Evolutionary conservation across 2,113 vertebrate species (phyloP), one percentile per base, ranked within the genome.

Genomic region (Sinocyclocheilus anophthalmus): DNA sequence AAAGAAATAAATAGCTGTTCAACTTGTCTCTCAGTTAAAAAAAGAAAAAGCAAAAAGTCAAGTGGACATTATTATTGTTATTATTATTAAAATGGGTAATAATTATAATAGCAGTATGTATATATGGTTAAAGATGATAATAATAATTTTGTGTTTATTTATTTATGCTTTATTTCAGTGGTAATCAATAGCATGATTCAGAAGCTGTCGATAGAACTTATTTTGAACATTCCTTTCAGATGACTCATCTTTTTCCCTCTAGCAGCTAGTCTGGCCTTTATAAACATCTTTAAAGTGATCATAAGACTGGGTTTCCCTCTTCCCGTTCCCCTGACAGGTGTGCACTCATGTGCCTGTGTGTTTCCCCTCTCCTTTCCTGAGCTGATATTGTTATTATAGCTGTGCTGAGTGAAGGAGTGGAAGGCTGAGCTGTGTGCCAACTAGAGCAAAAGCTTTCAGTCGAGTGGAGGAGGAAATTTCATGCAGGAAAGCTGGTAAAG

Each of bases 311-410:
- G 61, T 14, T 77, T 85, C 76, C 75, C 76, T 67, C 20, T 79
- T 65, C 42, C 42, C 16, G 30, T 67, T 79, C 59, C 59, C 75
- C 75, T 22, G 76, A 59, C 84, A 85, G 84, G 84, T 78, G 84
- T 79, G 76, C 63, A 67, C 50, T 76, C 65, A 18, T 85, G 63
- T 39, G 76, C 67, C 61, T 70, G 63, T 80, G 76, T 80, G 77
- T 86, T 85, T 70, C 65, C 76, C 85, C 85, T 84, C 72, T 75
- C 84, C 84, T 81, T 69, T 78, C 75, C 69, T 78, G 57, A 81
- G 86, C 89, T 85, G 39, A 69, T 85, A 84, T 88, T 92, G 89
- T 92, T 93, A 85, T 88, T 79, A 39, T 93, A 92, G 93, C 92
- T 92, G 90, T 76, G 86, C 24, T n/a, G 3, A 76, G 55, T 81